Conservation (phyloP, 2,797 vertebrate species). For the Takifugu rubripes region DNA sequence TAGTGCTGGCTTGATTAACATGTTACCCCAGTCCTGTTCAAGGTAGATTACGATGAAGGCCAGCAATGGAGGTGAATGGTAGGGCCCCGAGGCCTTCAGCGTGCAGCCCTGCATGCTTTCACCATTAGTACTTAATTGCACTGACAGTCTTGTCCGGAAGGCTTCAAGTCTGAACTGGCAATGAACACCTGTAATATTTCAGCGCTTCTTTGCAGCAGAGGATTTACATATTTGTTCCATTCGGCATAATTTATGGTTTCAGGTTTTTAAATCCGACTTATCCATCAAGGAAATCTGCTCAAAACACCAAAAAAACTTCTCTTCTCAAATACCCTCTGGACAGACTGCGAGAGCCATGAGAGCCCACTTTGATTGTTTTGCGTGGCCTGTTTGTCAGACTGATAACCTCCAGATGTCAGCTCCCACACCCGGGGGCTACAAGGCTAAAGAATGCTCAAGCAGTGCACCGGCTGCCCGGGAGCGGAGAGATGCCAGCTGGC, state of each 20-base stretch:
- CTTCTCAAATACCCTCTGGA: slow-evolving; percentile 33
- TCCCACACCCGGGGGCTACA: slow-evolving; percentile 57
- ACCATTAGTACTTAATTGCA: slow-evolving; percentile 27
- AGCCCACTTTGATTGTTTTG: slow-evolving; percentile 60
- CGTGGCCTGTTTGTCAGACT: slow-evolving; percentile 68
- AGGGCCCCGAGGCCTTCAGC: slow-evolving; percentile 34
- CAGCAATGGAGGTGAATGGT: slow-evolving; percentile 23
- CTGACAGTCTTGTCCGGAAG: slow-evolving; percentile 11
- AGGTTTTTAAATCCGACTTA: background rate
- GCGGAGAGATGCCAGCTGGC: slow-evolving; percentile 73
- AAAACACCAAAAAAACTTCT: slow-evolving; percentile 1
- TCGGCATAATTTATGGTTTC: no score
- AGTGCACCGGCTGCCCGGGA: slow-evolving; percentile 63
- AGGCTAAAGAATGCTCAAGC: slow-evolving; percentile 67
- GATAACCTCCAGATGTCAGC: slow-evolving; percentile 81
- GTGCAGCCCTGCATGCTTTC: slow-evolving; percentile 20
- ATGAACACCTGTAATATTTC: slow-evolving; percentile 11
- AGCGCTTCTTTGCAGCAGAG: no score
- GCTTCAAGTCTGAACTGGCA: slow-evolving; percentile 18
- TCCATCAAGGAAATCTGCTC: background rate
- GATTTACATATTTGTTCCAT: no score
- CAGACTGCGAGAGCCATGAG: slow-evolving; percentile 36
- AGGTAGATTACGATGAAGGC: slow-evolving; percentile 52
- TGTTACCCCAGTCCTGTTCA: slow-evolving; percentile 57
- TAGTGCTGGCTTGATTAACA: slow-evolving; percentile 61